Evolutionary conservation across 2,888 invertebrate genomes (phyloP).

Genomic region (Xanthia icteritia): DNA sequence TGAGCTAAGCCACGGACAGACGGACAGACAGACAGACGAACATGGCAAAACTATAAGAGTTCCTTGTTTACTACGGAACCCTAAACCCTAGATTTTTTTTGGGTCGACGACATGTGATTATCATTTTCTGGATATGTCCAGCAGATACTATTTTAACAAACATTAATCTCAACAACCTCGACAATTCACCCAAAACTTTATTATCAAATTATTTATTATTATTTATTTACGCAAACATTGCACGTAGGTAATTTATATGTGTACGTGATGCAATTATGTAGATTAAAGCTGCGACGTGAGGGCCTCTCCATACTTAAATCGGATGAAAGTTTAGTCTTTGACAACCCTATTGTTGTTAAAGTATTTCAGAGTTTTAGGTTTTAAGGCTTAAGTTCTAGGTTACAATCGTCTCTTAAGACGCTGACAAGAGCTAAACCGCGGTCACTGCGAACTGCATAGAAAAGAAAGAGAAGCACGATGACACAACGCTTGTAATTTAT

Average conservation of each 20-base stretch:
- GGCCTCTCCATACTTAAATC: slow-evolving; percentile 78
- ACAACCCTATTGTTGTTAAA: slow-evolving; percentile 64
- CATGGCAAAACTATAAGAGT: too few species aligned
- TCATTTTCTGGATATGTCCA: not conserved
- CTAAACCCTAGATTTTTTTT: too few species aligned
- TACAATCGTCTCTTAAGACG: not conserved
- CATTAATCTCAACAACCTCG: slow-evolving; percentile 16
- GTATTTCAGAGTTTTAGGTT: slow-evolving; percentile 2
- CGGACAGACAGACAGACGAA: too few species aligned
- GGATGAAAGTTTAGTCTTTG: slow-evolving; percentile 68
- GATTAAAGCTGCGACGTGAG: slow-evolving; percentile 77
- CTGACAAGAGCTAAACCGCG: too few species aligned
- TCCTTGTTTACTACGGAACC: too few species aligned
- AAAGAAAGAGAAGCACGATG: too few species aligned
- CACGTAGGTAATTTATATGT: slow-evolving; percentile 84
- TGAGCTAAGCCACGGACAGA: too few species aligned
- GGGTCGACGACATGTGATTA: not conserved
- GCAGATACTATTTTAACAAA: not conserved
- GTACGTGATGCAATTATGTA: slow-evolving; percentile 83
- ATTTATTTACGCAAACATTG: slow-evolving; percentile 78
- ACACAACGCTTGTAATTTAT: too few species aligned
- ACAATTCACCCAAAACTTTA: slow-evolving; percentile 62
- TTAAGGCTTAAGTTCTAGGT: not conserved
- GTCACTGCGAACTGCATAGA: too few species aligned
- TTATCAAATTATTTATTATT: slow-evolving; percentile 77